Conservation (phyloP, 2,888 invertebrate species). For the Pecten maximus region DNA sequence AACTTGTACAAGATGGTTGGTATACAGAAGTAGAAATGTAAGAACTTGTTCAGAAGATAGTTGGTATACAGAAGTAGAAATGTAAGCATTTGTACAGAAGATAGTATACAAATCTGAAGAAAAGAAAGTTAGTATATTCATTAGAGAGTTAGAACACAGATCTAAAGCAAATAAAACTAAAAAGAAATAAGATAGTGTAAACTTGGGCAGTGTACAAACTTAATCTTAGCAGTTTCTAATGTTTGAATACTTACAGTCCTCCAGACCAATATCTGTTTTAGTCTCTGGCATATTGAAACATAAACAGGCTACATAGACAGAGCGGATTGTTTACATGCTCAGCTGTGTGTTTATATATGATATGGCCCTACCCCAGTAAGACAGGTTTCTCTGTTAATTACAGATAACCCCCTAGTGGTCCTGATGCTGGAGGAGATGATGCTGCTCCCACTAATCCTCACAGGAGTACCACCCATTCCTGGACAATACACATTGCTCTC, state of each 20-base stretch:
- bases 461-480: background rate
- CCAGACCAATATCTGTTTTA: background rate
- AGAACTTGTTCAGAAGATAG: too few relatives aligned
- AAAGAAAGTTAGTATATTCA: too few relatives aligned
- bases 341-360: background rate
- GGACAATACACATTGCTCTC: background rate
- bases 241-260: conserved; percentile 3
- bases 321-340: background rate
- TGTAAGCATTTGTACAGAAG: too few relatives aligned
- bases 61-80: too few relatives aligned
- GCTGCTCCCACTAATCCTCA: background rate
- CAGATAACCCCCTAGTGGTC: background rate
- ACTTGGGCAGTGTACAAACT: background rate
- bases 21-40: too few relatives aligned
- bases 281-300: background rate
- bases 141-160: too few relatives aligned
- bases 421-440: conserved; percentile 1
- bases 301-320: background rate
- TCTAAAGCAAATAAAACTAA: too few relatives aligned
- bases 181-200: background rate
- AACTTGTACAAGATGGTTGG: too few relatives aligned
- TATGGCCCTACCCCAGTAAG: background rate
- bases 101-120: too few relatives aligned
- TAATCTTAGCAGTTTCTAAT: background rate
- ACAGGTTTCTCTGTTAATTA: background rate